Conservation (phyloP, 2,888 invertebrate species). For the Melieria picta region DNA sequence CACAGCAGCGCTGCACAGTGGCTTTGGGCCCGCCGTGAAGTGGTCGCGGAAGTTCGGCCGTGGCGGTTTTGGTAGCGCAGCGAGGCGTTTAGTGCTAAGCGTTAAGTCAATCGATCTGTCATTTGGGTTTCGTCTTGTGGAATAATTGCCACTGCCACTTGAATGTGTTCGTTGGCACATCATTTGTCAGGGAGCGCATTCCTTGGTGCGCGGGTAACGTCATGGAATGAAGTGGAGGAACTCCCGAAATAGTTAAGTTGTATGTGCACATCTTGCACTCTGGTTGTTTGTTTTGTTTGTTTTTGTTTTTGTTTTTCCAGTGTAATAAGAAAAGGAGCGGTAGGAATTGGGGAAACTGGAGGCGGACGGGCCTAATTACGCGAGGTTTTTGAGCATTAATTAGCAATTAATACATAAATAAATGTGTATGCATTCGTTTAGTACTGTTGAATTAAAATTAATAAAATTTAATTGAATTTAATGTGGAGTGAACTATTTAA, state of each 20-base stretch:
- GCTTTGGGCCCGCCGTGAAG: not conserved
- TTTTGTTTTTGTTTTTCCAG: no score
- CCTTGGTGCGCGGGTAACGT: not conserved
- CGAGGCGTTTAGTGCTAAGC: constrained; percentile 59
- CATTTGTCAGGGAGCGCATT: constrained; percentile 58
- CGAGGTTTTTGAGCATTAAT: no score
- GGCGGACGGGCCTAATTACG: no score
- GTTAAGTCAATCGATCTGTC: constrained; percentile 63
- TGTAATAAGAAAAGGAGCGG: no score
- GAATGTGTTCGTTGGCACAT: constrained; percentile 61
- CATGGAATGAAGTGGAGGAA: not conserved
- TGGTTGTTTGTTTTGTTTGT: no score
- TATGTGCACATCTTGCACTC: no score
- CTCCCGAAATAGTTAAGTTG: not conserved
- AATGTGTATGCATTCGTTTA: not conserved
- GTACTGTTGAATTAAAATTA: no score
- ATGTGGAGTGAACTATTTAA: no score
- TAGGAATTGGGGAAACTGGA: no score
- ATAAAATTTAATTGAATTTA: no score
- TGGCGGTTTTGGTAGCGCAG: constrained; percentile 31
- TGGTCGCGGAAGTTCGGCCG: constrained; percentile 36
- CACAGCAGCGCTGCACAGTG: constrained; percentile 37
- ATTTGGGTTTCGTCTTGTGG: constrained; percentile 56
- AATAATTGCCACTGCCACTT: constrained; percentile 62
- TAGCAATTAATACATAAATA: not conserved